Conservation (phyloP, 2,888 invertebrate species). For the Phortica magna region DNA sequence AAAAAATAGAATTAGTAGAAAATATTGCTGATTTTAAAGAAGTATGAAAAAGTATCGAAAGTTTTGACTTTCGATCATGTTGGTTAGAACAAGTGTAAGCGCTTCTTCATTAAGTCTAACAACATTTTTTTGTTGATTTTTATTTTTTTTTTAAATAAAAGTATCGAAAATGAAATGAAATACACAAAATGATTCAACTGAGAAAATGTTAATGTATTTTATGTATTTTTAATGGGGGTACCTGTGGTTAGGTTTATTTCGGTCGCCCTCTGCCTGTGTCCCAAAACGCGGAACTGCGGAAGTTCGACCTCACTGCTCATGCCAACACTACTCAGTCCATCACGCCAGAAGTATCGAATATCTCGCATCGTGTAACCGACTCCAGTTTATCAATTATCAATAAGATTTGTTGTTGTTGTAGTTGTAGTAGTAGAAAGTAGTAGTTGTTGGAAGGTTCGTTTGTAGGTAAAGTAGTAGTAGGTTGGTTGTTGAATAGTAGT, state of each 20-base stretch:
- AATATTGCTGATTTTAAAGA: neutral
- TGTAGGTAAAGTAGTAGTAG: slow-evolving; percentile 10
- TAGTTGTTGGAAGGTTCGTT: slow-evolving; percentile 41
- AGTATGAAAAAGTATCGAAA: slow-evolving; percentile 7
- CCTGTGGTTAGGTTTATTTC: slow-evolving; percentile 97
- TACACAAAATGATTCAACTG: slow-evolving; percentile 45
- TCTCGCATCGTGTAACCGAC: slow-evolving; percentile 99
- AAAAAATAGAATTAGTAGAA: neutral
- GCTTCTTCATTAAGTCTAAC: slow-evolving; percentile 25
- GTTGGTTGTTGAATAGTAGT: slow-evolving; percentile 22
- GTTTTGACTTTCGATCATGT: neutral
- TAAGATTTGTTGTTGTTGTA: slow-evolving; percentile 2
- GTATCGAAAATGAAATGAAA: slow-evolving; percentile 37
- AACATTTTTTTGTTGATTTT: slow-evolving; percentile 43
- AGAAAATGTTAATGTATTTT: slow-evolving; percentile 58
- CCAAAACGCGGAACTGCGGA: slow-evolving; percentile 97
- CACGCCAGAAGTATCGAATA: slow-evolving; percentile 98
- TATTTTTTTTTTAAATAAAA: neutral
- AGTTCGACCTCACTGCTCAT: slow-evolving; percentile 97
- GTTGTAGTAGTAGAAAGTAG: slow-evolving; percentile 30
- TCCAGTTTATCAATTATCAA: slow-evolving; percentile 76
- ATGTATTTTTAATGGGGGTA: slow-evolving; percentile 80
- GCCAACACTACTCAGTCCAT: slow-evolving; percentile 94
- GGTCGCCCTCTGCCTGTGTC: slow-evolving; percentile 95
- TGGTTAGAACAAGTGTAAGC: neutral